These are phyloP conservation scores for Turritopsis rubra DNA, from an alignment of 30 jellyfish, hydroid and myxozoan genomes.

Conservation along the genomic window DNA sequence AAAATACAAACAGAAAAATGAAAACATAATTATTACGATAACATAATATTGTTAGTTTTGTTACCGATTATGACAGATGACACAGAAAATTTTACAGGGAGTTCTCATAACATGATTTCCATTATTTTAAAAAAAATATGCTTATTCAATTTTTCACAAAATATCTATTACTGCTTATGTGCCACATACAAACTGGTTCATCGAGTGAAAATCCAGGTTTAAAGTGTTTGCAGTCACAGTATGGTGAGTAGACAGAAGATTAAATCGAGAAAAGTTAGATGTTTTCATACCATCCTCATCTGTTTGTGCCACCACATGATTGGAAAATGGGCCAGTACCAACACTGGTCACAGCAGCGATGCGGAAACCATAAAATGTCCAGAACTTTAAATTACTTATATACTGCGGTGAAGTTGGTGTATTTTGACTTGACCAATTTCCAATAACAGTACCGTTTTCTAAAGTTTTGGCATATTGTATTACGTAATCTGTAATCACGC, in stretches of 20 bases:
- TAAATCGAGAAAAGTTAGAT: background rate
- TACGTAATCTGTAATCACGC: background rate
- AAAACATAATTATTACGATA: background rate
- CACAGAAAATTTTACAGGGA: too few relatives aligned
- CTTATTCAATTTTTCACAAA: too few relatives aligned
- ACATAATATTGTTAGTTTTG: too few relatives aligned
- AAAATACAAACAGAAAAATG: background rate
- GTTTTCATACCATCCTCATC: background rate
- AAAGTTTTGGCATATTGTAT: background rate
- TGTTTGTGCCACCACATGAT: background rate
- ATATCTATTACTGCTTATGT: too few relatives aligned
- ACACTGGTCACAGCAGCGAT: slow-evolving; percentile 2
- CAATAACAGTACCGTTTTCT: background rate
- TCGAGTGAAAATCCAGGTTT: too few relatives aligned
- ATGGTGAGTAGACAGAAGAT: too few relatives aligned
- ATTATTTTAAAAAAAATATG: too few relatives aligned
- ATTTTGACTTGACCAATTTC: background rate
- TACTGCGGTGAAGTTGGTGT: too few relatives aligned
- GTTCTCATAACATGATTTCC: too few relatives aligned
- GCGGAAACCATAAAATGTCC: slow-evolving; percentile 1
- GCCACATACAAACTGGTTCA: too few relatives aligned
- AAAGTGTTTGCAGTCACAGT: too few relatives aligned
- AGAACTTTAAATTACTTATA: background rate
- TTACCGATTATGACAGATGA: too few relatives aligned
- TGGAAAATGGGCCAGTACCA: background rate